Evolutionary conservation across 2,888 invertebrate genomes (phyloP).

Genomic region (Gerris lacustris): DNA sequence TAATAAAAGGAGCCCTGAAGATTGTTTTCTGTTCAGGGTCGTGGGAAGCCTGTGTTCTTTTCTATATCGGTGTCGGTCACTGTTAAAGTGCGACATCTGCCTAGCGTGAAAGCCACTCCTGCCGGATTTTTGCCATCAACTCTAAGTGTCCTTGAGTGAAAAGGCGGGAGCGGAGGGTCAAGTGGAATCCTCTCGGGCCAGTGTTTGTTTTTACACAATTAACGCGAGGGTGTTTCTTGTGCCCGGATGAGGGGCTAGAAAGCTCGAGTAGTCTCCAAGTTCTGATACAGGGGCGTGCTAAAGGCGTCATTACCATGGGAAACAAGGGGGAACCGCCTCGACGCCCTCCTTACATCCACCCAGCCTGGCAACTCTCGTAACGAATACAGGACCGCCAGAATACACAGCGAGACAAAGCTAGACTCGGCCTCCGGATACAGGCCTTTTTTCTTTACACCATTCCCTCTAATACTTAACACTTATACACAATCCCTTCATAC

Average conservation of each 20-base stretch:
- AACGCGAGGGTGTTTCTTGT: neutral
- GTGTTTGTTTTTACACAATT: conserved; percentile 3
- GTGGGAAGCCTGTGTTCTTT: neutral
- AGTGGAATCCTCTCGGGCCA: neutral
- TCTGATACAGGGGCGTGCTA: neutral
- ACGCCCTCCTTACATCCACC: neutral
- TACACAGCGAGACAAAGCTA: too few relatives aligned
- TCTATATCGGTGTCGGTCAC: neutral
- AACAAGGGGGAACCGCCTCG: neutral
- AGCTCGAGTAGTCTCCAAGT: neutral
- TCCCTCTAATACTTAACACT: too few relatives aligned
- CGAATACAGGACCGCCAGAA: too few relatives aligned
- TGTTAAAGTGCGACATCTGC: neutral
- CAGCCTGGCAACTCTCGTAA: too few relatives aligned
- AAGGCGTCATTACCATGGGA: conserved; percentile 3
- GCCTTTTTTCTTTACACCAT: too few relatives aligned
- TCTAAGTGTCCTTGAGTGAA: neutral
- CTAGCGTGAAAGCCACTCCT: neutral
- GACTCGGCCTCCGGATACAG: too few relatives aligned
- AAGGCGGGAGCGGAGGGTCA: neutral
- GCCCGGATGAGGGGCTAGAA: neutral
- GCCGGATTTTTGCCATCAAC: neutral
- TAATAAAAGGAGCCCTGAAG: too few relatives aligned
- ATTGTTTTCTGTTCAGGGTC: neutral
- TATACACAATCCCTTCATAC: too few relatives aligned